Evolutionary conservation across 37 sponge, comb jelly and placozoan genomes (phyloP).

Genomic region (Haliclona indistincta): DNA sequence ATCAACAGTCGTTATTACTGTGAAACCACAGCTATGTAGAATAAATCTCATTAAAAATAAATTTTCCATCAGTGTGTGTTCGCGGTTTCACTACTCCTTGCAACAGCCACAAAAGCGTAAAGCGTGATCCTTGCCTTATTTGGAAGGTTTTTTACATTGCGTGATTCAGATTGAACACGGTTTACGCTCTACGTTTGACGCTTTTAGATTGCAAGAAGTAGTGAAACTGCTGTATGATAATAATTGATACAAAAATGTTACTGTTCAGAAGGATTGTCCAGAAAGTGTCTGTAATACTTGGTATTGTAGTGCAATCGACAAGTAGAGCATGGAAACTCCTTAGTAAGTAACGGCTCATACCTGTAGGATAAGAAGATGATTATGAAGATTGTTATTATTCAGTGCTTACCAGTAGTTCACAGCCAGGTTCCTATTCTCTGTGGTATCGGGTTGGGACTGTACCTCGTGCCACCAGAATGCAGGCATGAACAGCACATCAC

Average conservation of each 20-base stretch:
- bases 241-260: not conserved
- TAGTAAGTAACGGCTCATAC: conserved; percentile 78
- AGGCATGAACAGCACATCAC: conserved; percentile 85
- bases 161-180: too few relatives aligned
- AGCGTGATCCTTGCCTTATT: too few relatives aligned
- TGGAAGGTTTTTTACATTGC: too few relatives aligned
- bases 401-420: conserved; percentile 80
- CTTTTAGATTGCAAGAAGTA: too few relatives aligned
- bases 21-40: too few relatives aligned
- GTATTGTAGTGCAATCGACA: conserved; percentile 64
- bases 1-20: too few relatives aligned
- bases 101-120: too few relatives aligned
- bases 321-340: conserved; percentile 77
- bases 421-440: conserved; percentile 72
- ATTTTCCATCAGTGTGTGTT: too few relatives aligned
- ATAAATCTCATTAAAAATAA: too few relatives aligned
- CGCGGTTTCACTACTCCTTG: too few relatives aligned
- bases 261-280: conserved; percentile 22
- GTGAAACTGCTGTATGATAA: not conserved
- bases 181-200: too few relatives aligned
- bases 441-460: conserved; percentile 65
- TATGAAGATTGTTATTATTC: not conserved
- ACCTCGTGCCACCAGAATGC: conserved; percentile 94
- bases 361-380: conserved; percentile 28
- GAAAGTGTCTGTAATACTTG: conserved; percentile 48